Evolutionary conservation across 2,888 invertebrate genomes (phyloP).

Genomic region (Pycnomerus fuliginosus): DNA sequence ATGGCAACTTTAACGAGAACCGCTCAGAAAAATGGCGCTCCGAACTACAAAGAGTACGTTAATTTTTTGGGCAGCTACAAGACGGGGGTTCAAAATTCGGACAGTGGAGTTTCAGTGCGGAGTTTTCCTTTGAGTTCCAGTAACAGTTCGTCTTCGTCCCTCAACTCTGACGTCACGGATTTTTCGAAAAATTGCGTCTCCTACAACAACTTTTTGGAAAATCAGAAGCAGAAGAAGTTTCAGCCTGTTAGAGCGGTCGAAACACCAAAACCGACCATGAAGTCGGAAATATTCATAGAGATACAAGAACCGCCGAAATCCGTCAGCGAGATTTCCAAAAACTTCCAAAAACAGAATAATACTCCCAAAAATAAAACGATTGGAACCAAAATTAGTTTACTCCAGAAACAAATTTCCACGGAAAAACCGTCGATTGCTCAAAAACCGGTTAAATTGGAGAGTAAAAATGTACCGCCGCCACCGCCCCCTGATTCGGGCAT

Average conservation of each 20-base stretch:
- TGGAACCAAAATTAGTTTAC: slow-evolving; percentile 14
- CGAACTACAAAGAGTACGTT: slow-evolving; percentile 44
- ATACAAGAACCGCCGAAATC: slow-evolving; percentile 30
- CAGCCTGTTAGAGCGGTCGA: slow-evolving; percentile 33
- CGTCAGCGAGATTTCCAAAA: slow-evolving; percentile 23
- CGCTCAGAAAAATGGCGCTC: slow-evolving; percentile 6
- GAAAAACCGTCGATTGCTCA: slow-evolving; percentile 19
- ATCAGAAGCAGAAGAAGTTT: slow-evolving; percentile 35
- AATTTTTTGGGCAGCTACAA: slow-evolving; percentile 44
- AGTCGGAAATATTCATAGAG: slow-evolving; percentile 44
- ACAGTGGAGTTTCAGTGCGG: slow-evolving; percentile 27
- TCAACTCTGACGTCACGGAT: slow-evolving; percentile 32
- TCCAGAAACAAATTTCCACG: slow-evolving; percentile 22
- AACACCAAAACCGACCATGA: slow-evolving; percentile 4
- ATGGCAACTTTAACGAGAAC: slow-evolving; percentile 9
- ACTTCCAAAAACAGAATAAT: slow-evolving; percentile 17
- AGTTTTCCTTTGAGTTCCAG: slow-evolving; percentile 30
- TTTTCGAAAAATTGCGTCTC: slow-evolving; percentile 30
- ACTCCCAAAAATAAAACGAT: background rate
- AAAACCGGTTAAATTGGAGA: slow-evolving; percentile 11
- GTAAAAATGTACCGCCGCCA: slow-evolving; percentile 15
- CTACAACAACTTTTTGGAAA: slow-evolving; percentile 35
- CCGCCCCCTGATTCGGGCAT: slow-evolving; percentile 18
- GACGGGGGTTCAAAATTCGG: slow-evolving; percentile 35
- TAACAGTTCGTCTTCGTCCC: slow-evolving; percentile 2